phyloP scores from a whole-genome alignment of 2,888 invertebrate species.

The Eutolmus rufibarbis region DNA sequence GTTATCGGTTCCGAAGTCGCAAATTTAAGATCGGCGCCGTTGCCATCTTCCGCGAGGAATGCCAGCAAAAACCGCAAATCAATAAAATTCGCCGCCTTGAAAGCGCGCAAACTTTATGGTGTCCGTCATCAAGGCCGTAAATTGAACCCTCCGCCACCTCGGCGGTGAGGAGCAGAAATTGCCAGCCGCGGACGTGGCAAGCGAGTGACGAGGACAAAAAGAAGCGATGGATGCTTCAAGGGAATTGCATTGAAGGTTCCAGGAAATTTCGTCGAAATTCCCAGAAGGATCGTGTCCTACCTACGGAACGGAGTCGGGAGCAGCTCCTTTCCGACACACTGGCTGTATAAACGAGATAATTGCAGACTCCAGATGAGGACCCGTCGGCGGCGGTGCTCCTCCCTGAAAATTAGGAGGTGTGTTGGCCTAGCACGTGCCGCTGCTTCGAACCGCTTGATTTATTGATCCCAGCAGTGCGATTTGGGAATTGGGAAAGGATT shows the following conservation, averaged over 20 bases:
- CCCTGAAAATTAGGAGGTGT: conserved; percentile 24
- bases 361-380: neutral
- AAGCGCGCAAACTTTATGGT: neutral
- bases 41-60: conserved; percentile 9
- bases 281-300: conserved; percentile 13
- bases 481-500: conserved; percentile 10
- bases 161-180: neutral
- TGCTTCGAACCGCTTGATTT: conserved; percentile 7
- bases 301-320: neutral
- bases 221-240: neutral
- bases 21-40: conserved; percentile 4
- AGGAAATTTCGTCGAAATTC: conserved; percentile 9
- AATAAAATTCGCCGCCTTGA: conserved; percentile 10
- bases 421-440: conserved; percentile 27
- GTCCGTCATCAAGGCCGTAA: conserved; percentile 15
- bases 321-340: neutral
- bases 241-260: conserved; percentile 9
- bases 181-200: neutral
- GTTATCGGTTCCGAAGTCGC: neutral
- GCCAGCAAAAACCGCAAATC: conserved; percentile 27
- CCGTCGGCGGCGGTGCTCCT: neutral
- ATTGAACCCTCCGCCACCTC: conserved; percentile 16
- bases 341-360: conserved; percentile 24
- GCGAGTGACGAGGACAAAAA: neutral
- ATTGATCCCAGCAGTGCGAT: conserved; percentile 19